These are phyloP conservation scores for Drosophila neocordata DNA, from an alignment of 1,140 invertebrate species.

Conservation along the genomic window DNA sequence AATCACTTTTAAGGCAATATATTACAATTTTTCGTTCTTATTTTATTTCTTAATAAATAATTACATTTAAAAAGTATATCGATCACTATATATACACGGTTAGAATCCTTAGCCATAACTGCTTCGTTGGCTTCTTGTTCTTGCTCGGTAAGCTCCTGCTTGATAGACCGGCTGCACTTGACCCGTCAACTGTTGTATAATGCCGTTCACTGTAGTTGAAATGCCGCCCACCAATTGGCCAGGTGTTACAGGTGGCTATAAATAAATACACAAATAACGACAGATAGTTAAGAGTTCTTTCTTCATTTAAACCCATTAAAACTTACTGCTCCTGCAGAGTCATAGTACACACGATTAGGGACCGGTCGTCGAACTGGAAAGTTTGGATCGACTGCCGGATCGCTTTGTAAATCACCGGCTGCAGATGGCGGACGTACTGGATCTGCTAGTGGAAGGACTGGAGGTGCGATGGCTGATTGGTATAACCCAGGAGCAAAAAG, in stretches of 20 bases:
- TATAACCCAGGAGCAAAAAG: slow-evolving; percentile 74
- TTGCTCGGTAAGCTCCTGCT: slow-evolving; percentile 48
- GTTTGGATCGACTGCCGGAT: slow-evolving; percentile 75
- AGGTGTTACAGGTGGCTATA: slow-evolving; percentile 69
- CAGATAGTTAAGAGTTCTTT: neutral
- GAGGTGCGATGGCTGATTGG: slow-evolving; percentile 55
- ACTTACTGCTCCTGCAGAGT: slow-evolving; percentile 76
- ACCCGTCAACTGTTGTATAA: slow-evolving; percentile 77
- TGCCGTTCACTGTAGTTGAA: slow-evolving; percentile 73
- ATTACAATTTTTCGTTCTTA: no score
- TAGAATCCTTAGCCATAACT: slow-evolving; percentile 51
- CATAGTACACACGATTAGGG: slow-evolving; percentile 74
- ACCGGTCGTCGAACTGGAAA: slow-evolving; percentile 69
- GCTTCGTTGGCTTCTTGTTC: slow-evolving; percentile 44
- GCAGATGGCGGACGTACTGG: slow-evolving; percentile 35
- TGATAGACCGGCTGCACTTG: slow-evolving; percentile 79
- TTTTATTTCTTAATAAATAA: slow-evolving; percentile 30
- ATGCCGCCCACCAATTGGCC: slow-evolving; percentile 73
- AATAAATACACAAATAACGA: neutral
- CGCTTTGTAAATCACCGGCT: slow-evolving; percentile 57
- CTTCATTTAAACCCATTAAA: neutral
- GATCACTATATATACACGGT: slow-evolving; percentile 20
- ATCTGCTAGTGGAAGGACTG: slow-evolving; percentile 30
- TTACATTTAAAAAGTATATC: slow-evolving; percentile 30
- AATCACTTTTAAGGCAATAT: no score